Percentiles rank a stretch among this genome's conserved stretches.
These are phyloP conservation scores for Plebejus melissa DNA, from an alignment of 2,888 invertebrate genomes.

Conservation along the genomic window DNA sequence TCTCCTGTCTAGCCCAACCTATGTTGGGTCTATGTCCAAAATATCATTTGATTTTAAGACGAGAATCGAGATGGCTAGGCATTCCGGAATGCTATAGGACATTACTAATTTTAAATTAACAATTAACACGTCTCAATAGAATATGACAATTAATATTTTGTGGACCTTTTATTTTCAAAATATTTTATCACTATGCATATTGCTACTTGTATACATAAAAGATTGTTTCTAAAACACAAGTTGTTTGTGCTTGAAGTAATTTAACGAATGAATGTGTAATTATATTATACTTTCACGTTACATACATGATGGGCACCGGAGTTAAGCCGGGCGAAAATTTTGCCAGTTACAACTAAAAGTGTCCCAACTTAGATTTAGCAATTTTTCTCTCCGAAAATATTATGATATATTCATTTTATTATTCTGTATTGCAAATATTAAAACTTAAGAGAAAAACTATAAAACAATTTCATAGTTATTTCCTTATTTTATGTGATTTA, in stretches of 20 bases:
- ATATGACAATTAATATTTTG: too few species aligned
- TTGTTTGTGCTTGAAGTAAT: constrained; percentile 30
- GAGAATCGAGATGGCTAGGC: too few species aligned
- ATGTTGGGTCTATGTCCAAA: not conserved
- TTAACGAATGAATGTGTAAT: constrained; percentile 38
- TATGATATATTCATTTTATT: not conserved
- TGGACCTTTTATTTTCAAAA: too few species aligned
- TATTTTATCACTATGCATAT: not conserved
- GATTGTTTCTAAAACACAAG: not conserved
- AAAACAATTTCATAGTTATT: not conserved
- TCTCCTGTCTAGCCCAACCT: not conserved
- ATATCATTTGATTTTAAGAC: not conserved
- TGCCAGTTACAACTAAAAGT: not conserved
- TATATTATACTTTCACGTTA: constrained; percentile 45
- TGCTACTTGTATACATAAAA: not conserved
- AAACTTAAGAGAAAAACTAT: not conserved
- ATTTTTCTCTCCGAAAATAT: not conserved
- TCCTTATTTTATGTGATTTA: not conserved
- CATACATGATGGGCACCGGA: constrained; percentile 38
- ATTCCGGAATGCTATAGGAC: too few species aligned
- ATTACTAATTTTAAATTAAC: too few species aligned
- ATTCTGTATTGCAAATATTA: not conserved
- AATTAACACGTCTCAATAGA: too few species aligned
- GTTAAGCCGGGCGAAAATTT: constrained; percentile 39
- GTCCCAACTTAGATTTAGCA: not conserved